Evolutionary conservation across 2,888 invertebrate genomes (phyloP), one percentile per base, ranked within the genome.

Genomic region (Lottia scabra): DNA sequence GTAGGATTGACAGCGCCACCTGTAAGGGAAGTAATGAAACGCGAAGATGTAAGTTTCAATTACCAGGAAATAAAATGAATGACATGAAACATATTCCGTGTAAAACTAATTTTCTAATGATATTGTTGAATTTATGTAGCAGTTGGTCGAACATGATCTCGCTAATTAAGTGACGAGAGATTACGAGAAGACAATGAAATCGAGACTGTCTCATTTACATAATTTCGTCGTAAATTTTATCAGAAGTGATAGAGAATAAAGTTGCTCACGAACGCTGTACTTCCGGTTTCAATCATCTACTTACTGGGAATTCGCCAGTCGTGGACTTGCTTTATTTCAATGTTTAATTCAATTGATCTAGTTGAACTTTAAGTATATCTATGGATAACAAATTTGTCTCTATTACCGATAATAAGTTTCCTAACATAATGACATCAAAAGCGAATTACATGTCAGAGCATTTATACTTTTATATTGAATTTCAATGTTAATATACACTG

Each of bases 121-220:
- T 56, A 56, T 56, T 23, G 23, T 56, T 56, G 56, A 56, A 56
- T 56, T 56, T 56, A 56, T 56, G 56, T 56, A 56, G 56, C 56
- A 56, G 56, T 23, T 23, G 56, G 56, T 23, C 56, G 23, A 23
- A 56, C 56, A 56, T 23, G 56, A 56, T 56, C 56, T 56, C 56
- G 56, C 56, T 56, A 56, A 56, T 56, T 56, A 56, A 56, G 56
- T 56, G 56, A 56, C 56, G 56, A 56, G 56, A 56, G 19, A 56
- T 56, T 56, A 56, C 56, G 56, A 56, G 56, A 56, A 56, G 56
- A 56, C 56, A 56, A 56, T 56, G 56, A 56, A 56, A 56, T 23
- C 19, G 19, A 56, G 23, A 23, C 56, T 56, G 56, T 23, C 23
- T 56, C 56, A 56, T 56, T 56, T 56, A 23, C 56, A 56, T 56